These are phyloP conservation scores for Myrmophylax atrothorax DNA, from an alignment of 2,113 vertebrate genomes.

Conservation along the genomic window DNA sequence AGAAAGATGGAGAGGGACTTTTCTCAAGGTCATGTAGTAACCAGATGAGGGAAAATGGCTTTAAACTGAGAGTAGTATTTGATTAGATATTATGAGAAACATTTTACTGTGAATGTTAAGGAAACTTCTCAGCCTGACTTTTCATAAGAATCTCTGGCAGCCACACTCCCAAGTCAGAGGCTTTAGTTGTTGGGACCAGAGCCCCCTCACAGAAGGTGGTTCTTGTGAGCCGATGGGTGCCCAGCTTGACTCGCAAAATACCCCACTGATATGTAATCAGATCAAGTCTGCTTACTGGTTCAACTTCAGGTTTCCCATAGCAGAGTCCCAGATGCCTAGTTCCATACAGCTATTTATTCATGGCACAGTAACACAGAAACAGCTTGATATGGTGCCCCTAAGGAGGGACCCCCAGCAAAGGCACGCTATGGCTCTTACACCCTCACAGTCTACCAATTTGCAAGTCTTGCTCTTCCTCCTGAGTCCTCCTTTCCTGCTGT, in stretches of 20 bases:
- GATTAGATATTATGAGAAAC: background rate
- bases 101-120: background rate
- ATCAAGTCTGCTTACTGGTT: background rate
- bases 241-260: background rate
- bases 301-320: background rate
- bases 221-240: background rate
- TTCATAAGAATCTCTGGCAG: background rate
- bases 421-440: accelerated
- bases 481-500: background rate
- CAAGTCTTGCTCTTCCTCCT: background rate
- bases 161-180: too few relatives aligned
- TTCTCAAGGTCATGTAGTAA: background rate
- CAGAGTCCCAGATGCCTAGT: background rate
- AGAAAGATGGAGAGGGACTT: background rate
- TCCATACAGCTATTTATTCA: background rate
- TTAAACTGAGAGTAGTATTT: too few relatives aligned
- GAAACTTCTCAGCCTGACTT: background rate
- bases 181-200: background rate
- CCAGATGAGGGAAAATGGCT: background rate
- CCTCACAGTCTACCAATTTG: accelerated
- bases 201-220: background rate
- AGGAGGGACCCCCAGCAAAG: background rate
- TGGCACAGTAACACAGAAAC: background rate
- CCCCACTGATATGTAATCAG: background rate
- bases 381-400: background rate